These are phyloP conservation scores for Nothobranchius furzeri DNA, from an alignment of 2,113 vertebrate genomes.

Conservation along the genomic window DNA sequence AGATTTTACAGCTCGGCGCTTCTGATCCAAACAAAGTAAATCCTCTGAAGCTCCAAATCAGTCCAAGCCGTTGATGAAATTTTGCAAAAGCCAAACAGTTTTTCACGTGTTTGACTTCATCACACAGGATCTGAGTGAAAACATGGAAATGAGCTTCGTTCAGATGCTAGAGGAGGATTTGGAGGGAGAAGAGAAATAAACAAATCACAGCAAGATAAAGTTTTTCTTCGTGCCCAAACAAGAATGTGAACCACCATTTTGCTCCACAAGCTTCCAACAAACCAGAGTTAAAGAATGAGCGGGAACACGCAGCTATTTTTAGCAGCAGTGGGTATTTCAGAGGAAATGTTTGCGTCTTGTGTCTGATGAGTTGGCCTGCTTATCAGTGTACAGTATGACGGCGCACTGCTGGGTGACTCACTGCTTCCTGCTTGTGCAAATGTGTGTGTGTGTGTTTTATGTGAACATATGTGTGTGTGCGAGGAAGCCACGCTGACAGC, in stretches of 20 bases:
- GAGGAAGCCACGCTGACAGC: constrained; percentile 76
- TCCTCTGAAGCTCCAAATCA: neutral
- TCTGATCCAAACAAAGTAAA: constrained; percentile 6
- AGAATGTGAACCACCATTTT: neutral
- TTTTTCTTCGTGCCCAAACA: neutral
- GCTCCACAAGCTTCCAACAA: neutral
- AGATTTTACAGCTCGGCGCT: neutral
- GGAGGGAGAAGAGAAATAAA: neutral
- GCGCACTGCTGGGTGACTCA: constrained; percentile 75
- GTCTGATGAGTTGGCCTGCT: constrained; percentile 69
- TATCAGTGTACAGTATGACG: constrained; percentile 73
- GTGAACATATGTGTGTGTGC: constrained; percentile 42
- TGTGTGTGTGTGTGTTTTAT: constrained; percentile 31
- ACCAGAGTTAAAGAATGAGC: constrained; percentile 3
- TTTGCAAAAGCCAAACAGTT: neutral
- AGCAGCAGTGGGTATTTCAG: constrained; percentile 45
- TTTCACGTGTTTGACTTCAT: neutral
- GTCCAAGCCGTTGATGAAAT: neutral
- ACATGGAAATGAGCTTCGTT: neutral
- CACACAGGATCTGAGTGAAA: neutral
- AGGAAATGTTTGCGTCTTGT: constrained; percentile 60
- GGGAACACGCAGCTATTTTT: constrained; percentile 43
- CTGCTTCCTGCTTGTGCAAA: constrained; percentile 65
- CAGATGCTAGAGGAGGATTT: neutral
- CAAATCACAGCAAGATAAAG: constrained; percentile 9